Evolutionary conservation across 1,140 invertebrate genomes (phyloP).

Genomic region (Psilanteris sp.): DNA sequence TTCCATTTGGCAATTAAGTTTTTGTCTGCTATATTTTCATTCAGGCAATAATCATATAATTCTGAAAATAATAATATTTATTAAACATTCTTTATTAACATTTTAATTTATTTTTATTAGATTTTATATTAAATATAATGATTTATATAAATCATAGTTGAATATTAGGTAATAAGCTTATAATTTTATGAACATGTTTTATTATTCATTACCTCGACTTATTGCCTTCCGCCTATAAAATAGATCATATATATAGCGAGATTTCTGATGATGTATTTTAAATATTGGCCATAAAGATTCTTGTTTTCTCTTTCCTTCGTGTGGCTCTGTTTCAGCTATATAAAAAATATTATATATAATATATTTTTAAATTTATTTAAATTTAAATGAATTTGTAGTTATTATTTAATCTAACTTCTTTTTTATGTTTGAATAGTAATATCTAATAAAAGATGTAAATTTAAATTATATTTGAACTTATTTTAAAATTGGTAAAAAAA

Average conservation of each 20-base stretch:
- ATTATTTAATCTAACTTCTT: no score
- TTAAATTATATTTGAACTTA: no score
- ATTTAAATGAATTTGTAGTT: no score
- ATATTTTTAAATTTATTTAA: no score
- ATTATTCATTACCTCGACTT: conserved; percentile 85
- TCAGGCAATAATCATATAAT: conserved; percentile 97
- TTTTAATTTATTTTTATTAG: no score
- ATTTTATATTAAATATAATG: neutral
- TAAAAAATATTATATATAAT: conserved; percentile 45
- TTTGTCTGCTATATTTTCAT: conserved; percentile 97
- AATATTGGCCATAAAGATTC: conserved; percentile 99
- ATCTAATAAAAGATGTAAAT: no score
- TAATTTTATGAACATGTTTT: conserved; percentile 84
- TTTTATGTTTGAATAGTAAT: no score
- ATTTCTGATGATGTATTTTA: conserved; percentile 99
- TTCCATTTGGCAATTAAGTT: conserved; percentile 99
- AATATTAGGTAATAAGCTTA: conserved; percentile 98
- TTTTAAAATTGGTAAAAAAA: no score
- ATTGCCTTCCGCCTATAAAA: conserved; percentile 98
- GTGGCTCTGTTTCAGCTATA: conserved; percentile 97
- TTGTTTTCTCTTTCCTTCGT: conserved; percentile 99
- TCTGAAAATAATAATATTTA: no score
- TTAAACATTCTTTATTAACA: no score
- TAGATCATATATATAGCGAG: conserved; percentile 96
- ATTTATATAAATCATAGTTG: no score